Evolutionary conservation across 2,797 vertebrate genomes (phyloP), one percentile per base, ranked within the genome.

Genomic region (Buceros bicornis): DNA sequence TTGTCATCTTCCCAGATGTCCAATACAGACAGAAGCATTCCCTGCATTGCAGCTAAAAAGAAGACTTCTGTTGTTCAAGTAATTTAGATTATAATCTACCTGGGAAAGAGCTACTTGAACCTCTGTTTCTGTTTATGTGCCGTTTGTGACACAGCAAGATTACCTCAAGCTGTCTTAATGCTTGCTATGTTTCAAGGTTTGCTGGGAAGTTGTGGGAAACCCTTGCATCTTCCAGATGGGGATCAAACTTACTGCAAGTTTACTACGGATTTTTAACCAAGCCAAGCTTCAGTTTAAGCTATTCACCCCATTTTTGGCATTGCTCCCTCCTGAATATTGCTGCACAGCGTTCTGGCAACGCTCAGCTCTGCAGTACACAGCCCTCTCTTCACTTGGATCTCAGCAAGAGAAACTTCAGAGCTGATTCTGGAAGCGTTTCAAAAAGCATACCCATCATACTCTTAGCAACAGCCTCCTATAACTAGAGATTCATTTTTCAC

Each of bases 11-110:
- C 45, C 42, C 67, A 61, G 2, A 22, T 18, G 25, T 40, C 28
- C 4, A 1, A 11, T 1, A 31, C 15, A 16, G 25, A 26, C 35
- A 70, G 10, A 45, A 82, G 2, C 0, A 1, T 10, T 81, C 25
- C 8, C 58, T 40, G 7, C 45, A 45, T 5, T 43, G 24, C 35
- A 43, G n/a, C 18, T 40, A 25, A 71, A 51, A 28, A 5, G 29
- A 67, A 48, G 17, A 22, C 13, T 70, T 77, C 35, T 53, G 11
- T 5, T 65, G 11, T 51, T 40, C 19, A 17, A 53, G 18, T 47
- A 60, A 66, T 76, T 87, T 33, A 37, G 12, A 56, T 57, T 20
- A 69, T 21, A 72, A 73, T 35, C 12, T 28, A 82, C 17, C 33
- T 53, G 10, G 28, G 61, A 87, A n/a, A 33, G 6, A 57, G 26